phyloP scores from a whole-genome alignment of 2,888 invertebrate genomes.

The Cerceris ruficornis region DNA sequence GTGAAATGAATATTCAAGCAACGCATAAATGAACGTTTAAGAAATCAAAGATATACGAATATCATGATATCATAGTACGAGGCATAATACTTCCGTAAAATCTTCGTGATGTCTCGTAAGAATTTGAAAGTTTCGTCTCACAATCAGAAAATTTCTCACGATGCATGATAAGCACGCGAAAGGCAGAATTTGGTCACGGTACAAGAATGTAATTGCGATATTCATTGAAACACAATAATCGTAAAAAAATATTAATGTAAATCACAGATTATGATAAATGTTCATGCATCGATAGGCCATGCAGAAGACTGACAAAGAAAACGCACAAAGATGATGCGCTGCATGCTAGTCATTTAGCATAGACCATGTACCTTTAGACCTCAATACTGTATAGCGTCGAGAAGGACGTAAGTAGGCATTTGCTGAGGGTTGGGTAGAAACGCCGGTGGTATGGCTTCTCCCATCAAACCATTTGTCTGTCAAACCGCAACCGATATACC shows the following conservation, averaged over 20 bases:
- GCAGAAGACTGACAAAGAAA: slow-evolving; percentile 57
- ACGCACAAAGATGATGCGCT: slow-evolving; percentile 58
- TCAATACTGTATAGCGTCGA: slow-evolving; percentile 86
- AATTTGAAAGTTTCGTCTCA: neutral
- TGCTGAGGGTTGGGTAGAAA: slow-evolving; percentile 84
- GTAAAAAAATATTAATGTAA: slow-evolving; percentile 32
- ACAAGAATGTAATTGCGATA: neutral
- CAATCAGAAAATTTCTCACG: slow-evolving; percentile 4
- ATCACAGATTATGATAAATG: slow-evolving; percentile 40
- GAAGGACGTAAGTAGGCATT: slow-evolving; percentile 85
- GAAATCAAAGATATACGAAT: slow-evolving; percentile 1
- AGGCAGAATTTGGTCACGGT: slow-evolving; percentile 3
- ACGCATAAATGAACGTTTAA: slow-evolving; percentile 17
- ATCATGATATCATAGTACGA: slow-evolving; percentile 11
- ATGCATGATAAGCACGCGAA: slow-evolving; percentile 21
- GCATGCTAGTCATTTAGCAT: slow-evolving; percentile 76
- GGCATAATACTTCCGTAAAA: neutral
- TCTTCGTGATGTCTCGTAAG: neutral
- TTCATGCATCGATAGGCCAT: slow-evolving; percentile 66
- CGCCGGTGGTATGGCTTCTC: slow-evolving; percentile 82
- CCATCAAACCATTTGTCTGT: slow-evolving; percentile 82
- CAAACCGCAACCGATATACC: slow-evolving; percentile 79
- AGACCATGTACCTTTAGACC: slow-evolving; percentile 82
- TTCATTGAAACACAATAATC: neutral
- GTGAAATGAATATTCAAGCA: slow-evolving; percentile 27